These are phyloP conservation scores for Amphilophus citrinellus DNA, from an alignment of 2,113 vertebrate species.

Conservation along the genomic window DNA sequence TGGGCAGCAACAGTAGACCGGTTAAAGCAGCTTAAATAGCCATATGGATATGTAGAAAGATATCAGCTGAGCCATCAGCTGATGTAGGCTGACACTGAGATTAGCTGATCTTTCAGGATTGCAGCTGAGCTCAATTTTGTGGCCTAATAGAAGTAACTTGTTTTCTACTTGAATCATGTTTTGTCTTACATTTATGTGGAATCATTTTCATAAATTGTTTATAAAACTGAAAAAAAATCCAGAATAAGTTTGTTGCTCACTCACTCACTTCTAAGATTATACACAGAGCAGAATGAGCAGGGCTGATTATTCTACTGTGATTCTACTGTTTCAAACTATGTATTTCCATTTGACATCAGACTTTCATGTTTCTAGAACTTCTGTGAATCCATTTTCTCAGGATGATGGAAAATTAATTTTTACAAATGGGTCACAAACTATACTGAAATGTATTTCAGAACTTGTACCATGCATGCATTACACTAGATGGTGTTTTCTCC, in stretches of 20 bases:
- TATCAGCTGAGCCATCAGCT: background rate
- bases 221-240: background rate
- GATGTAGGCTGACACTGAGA: background rate
- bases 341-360: background rate
- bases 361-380: background rate
- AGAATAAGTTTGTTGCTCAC: background rate
- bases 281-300: background rate
- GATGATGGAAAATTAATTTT: background rate
- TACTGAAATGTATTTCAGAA: slow-evolving; percentile 9
- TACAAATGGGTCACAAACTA: background rate
- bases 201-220: background rate
- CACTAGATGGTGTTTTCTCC: slow-evolving; percentile 8
- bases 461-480: background rate
- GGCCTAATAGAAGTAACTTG: too few relatives aligned
- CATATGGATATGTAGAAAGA: background rate
- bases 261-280: background rate
- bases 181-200: background rate
- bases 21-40: too few relatives aligned
- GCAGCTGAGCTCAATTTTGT: too few relatives aligned
- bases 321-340: background rate
- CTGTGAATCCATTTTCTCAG: background rate
- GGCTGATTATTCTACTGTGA: background rate
- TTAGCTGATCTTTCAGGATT: background rate
- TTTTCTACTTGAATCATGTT: background rate
- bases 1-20: too few relatives aligned